phyloP scores from a whole-genome alignment of 2,888 invertebrate species.

The Drosophila sordidula region DNA sequence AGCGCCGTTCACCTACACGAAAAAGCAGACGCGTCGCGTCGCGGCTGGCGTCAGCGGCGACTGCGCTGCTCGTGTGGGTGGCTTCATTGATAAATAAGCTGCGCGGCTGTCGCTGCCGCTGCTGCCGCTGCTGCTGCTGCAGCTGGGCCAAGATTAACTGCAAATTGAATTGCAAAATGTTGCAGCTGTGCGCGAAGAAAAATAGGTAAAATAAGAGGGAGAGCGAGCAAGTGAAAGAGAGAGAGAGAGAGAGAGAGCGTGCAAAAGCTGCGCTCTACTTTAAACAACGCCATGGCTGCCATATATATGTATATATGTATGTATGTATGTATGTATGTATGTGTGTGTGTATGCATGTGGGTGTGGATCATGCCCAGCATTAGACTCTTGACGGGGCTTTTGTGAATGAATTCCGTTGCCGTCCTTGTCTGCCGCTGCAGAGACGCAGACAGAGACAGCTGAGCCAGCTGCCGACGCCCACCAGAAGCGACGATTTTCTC shows the following conservation, averaged over 20 bases:
- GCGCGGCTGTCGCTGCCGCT: constrained; percentile 24
- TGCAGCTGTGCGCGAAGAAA: constrained; percentile 73
- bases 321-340: not conserved
- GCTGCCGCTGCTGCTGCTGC: constrained; percentile 37
- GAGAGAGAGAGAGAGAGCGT: constrained; percentile 12
- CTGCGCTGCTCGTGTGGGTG: constrained; percentile 72
- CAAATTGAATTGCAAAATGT: constrained; percentile 79
- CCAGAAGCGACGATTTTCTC: constrained; percentile 48
- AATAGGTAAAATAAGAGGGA: constrained; percentile 2
- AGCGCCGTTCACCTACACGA: constrained; percentile 43
- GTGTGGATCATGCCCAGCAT: constrained; percentile 70
- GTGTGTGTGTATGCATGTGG: constrained; percentile 35
- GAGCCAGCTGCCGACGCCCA: constrained; percentile 62
- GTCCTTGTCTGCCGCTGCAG: constrained; percentile 32
- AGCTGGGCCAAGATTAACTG: constrained; percentile 71
- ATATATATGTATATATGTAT: not conserved
- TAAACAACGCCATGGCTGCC: constrained; percentile 58
- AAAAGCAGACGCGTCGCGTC: constrained; percentile 5
- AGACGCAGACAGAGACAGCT: constrained; percentile 26
- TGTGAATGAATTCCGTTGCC: constrained; percentile 70
- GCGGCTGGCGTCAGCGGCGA: constrained; percentile 41
- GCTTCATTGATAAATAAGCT: constrained; percentile 82
- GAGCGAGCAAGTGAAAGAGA: not conserved
- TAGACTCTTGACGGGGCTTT: constrained; percentile 59
- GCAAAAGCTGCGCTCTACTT: constrained; percentile 66